Evolutionary conservation across 2,113 vertebrate genomes (phyloP).

Genomic region (Pongo abelii): DNA sequence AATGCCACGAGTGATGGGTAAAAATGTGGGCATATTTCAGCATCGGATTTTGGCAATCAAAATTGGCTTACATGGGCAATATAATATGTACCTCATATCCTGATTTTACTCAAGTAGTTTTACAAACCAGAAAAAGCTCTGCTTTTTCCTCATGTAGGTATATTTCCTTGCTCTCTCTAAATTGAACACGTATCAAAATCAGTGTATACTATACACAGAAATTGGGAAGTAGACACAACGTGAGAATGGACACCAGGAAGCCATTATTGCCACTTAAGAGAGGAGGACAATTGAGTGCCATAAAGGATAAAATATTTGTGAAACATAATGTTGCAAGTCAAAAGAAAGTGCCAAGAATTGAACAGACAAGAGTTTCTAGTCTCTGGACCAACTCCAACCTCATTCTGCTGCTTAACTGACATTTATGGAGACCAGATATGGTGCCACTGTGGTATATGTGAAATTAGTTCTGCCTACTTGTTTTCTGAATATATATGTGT

Average conservation of each 20-base stretch:
- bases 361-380: constrained; percentile 25
- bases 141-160: not conserved
- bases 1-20: not conserved
- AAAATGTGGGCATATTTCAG: not conserved
- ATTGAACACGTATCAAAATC: not conserved
- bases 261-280: not conserved
- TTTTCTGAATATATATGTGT: constrained; percentile 48
- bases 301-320: constrained; percentile 27
- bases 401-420: constrained; percentile 30
- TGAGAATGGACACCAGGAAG: not conserved
- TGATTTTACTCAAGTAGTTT: constrained; percentile 28
- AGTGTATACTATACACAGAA: not conserved
- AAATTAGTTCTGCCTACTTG: constrained; percentile 60
- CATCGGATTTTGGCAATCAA: constrained; percentile 20
- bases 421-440: constrained; percentile 59
- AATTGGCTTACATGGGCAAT: not conserved
- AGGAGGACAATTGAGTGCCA: not conserved
- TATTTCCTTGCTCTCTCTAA: not conserved
- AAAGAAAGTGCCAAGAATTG: constrained; percentile 40
- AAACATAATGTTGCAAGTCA: not conserved
- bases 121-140: not conserved
- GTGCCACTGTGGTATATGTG: constrained; percentile 45
- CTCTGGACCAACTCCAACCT: not conserved
- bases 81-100: not conserved
- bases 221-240: not conserved